Percentiles rank a stretch among this genome's conserved stretches.
Conservation (phyloP, 2,797 vertebrate species). For the Helarctos malayanus region DNA sequence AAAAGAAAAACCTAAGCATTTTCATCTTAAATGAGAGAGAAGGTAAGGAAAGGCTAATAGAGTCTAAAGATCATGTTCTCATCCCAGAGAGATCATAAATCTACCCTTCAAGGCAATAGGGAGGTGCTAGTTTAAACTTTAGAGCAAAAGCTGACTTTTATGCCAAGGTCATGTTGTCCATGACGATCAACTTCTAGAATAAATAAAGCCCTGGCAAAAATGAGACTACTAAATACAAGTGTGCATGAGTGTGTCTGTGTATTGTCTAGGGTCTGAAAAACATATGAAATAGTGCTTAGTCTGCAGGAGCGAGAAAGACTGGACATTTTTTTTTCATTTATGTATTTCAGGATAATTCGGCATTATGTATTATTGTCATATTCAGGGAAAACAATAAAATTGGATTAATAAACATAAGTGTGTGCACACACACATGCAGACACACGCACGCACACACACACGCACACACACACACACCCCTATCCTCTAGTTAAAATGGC, state of each 20-base stretch:
- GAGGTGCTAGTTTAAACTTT: conserved; percentile 12
- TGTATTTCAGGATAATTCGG: neutral
- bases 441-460: fast-evolving
- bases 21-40: conserved; percentile 50
- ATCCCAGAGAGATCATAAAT: conserved; percentile 55
- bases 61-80: conserved; percentile 65
- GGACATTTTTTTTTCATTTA: neutral
- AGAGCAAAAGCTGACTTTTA: neutral
- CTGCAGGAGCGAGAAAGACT: neutral
- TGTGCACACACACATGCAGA: fast-evolving
- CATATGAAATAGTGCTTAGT: neutral
- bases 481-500: neutral
- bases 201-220: neutral
- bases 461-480: neutral
- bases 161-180: neutral
- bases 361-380: neutral
- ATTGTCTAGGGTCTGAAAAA: neutral
- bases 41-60: conserved; percentile 50
- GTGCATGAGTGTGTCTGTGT: neutral
- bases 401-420: neutral
- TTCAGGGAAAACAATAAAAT: neutral
- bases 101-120: conserved; percentile 31
- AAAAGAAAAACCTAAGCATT: conserved; percentile 65
- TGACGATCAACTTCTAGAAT: neutral
- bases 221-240: neutral